A percentile compares a stretch with the other conserved stretches of the same genome.
Evolutionary conservation across 2,888 invertebrate species (phyloP).

Genomic region (Neuroscelio doddi): DNA sequence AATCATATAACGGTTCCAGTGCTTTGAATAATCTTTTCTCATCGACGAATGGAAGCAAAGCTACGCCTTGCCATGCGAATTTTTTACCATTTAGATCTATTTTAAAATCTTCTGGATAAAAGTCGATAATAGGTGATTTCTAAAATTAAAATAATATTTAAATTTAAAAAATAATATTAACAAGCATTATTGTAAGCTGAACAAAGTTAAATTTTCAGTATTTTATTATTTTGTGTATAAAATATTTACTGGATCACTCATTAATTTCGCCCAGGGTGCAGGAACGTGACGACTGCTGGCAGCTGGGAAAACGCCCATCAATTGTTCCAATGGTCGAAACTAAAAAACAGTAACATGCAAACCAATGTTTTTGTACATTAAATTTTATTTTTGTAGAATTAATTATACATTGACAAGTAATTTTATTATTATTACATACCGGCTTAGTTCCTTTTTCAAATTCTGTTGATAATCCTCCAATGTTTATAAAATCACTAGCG

Average conservation of each 20-base stretch:
- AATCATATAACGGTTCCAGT: constrained; percentile 84
- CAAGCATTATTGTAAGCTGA: not conserved
- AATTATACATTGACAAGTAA: not conserved
- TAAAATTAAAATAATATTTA: constrained; percentile 66
- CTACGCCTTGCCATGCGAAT: constrained; percentile 99
- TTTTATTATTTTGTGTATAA: constrained; percentile 16
- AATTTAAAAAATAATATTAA: not conserved
- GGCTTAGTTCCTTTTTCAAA: constrained; percentile 93
- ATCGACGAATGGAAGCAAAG: constrained; percentile 97
- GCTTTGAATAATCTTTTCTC: constrained; percentile 91
- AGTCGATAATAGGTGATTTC: constrained; percentile 96
- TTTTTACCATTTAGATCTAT: constrained; percentile 99
- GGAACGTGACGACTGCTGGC: constrained; percentile 97
- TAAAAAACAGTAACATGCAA: constrained; percentile 71
- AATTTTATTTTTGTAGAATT: no score
- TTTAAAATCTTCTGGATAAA: constrained; percentile 98
- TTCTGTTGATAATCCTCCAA: constrained; percentile 86
- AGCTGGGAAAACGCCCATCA: constrained; percentile 99
- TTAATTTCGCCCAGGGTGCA: constrained; percentile 91
- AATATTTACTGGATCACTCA: constrained; percentile 87
- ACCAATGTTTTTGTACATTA: no score
- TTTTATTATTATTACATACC: constrained; percentile 73
- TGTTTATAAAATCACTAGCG: constrained; percentile 97
- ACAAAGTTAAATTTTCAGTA: not conserved
- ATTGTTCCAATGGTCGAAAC: constrained; percentile 97